Percentiles rank a stretch among this genome's conserved stretches.
phyloP scores from a whole-genome alignment of 2,797 vertebrate genomes.

The Cetoscarus ocellatus region DNA sequence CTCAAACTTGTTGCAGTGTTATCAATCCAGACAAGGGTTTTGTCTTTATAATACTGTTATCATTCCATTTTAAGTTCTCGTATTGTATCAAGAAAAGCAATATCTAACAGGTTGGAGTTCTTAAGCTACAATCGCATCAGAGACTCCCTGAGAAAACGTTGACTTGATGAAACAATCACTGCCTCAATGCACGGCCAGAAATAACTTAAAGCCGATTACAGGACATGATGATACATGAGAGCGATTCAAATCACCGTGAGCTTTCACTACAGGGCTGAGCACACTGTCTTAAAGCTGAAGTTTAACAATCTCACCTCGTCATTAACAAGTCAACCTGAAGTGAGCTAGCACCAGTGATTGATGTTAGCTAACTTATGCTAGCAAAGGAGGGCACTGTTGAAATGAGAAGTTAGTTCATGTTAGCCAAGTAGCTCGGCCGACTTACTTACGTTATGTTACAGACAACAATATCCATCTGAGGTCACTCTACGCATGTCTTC shows the following conservation, averaged over 20 bases:
- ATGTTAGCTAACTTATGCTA: slow-evolving; percentile 30
- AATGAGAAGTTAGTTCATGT: slow-evolving; percentile 18
- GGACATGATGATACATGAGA: slow-evolving; percentile 53
- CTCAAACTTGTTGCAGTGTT: too few species aligned
- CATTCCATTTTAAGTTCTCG: too few species aligned
- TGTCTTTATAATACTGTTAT: too few species aligned
- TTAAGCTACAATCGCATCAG: background rate
- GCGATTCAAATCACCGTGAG: slow-evolving; percentile 1
- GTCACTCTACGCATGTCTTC: background rate
- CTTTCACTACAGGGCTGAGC: background rate
- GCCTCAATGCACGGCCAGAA: slow-evolving; percentile 40
- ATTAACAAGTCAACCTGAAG: background rate
- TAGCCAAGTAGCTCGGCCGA: background rate
- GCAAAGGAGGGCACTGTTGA: background rate
- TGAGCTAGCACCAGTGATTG: background rate
- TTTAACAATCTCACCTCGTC: background rate
- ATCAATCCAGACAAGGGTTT: too few species aligned
- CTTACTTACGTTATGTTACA: background rate
- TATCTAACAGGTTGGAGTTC: background rate
- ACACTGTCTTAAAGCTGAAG: background rate
- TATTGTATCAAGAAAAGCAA: too few species aligned
- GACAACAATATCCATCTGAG: background rate
- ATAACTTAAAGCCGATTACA: slow-evolving; percentile 65
- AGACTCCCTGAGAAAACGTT: background rate
- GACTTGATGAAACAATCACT: slow-evolving; percentile 16